Conservation (phyloP, 2,888 invertebrate species). For the Tholera decimalis region DNA sequence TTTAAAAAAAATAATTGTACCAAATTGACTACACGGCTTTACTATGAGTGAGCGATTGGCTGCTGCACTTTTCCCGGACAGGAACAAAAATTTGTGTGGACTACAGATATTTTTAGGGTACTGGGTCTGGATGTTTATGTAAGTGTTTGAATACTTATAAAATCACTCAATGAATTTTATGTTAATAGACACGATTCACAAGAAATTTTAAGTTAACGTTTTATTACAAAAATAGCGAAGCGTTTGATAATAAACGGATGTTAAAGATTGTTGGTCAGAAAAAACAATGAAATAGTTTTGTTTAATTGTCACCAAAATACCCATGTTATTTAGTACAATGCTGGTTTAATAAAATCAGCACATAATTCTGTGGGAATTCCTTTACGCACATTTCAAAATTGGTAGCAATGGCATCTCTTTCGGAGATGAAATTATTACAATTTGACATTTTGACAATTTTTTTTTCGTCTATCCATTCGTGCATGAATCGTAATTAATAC, state of each 20-base stretch:
- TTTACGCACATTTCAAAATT: background rate
- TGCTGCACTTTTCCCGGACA: too few species aligned
- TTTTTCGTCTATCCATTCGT: background rate
- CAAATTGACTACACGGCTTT: too few species aligned
- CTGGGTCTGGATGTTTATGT: too few species aligned
- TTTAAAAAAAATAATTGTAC: too few species aligned
- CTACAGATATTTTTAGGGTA: too few species aligned
- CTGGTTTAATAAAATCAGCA: background rate
- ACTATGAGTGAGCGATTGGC: too few species aligned
- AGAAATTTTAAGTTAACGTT: too few species aligned
- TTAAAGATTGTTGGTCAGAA: background rate
- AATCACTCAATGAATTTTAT: too few species aligned
- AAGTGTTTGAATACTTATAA: too few species aligned
- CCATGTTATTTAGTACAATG: background rate
- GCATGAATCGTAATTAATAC: too few species aligned
- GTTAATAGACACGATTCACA: too few species aligned
- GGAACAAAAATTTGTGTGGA: too few species aligned
- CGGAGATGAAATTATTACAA: background rate
- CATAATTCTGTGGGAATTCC: background rate
- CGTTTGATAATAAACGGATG: background rate
- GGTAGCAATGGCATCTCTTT: background rate
- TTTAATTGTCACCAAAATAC: background rate
- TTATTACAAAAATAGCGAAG: background rate
- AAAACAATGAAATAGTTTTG: background rate
- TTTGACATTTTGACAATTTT: conserved; percentile 16